Percentiles rank a stretch among this genome's conserved stretches.
phyloP scores from a whole-genome alignment of 2,113 vertebrate species.

The Chrysochloris asiatica region DNA sequence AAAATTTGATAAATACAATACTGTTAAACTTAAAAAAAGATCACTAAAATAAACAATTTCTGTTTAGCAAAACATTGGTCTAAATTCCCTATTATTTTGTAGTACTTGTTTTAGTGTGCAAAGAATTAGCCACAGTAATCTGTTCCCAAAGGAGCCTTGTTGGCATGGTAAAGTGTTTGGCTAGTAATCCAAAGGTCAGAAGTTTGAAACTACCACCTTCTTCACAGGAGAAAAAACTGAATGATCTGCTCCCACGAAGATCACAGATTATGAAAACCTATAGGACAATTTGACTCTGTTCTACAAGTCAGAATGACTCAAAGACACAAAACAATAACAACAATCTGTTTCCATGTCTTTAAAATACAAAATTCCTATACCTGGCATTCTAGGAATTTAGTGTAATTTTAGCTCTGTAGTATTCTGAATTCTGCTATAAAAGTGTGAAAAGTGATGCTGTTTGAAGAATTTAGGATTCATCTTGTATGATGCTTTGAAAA shows the following conservation, averaged over 20 bases:
- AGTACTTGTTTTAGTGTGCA: not conserved
- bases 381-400: conserved; percentile 60
- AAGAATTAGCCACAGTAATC: not conserved
- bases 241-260: too few species aligned
- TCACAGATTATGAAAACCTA: too few species aligned
- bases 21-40: not conserved
- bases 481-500: conserved; percentile 69
- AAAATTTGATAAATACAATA: not conserved
- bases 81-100: not conserved
- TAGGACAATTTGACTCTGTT: too few species aligned
- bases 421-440: conserved; percentile 39
- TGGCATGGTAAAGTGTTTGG: too few species aligned
- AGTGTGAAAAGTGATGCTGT: conserved; percentile 49
- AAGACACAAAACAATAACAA: too few species aligned
- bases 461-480: conserved; percentile 63
- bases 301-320: too few species aligned
- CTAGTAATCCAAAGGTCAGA: too few species aligned
- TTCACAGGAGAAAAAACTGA: too few species aligned
- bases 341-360: not conserved
- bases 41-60: not conserved
- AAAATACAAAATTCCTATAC: conserved; percentile 30
- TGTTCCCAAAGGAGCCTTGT: not conserved
- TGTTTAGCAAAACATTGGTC: not conserved
- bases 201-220: too few species aligned
- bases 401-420: conserved; percentile 26